Evolutionary conservation across 1,140 invertebrate species (phyloP).

Genomic region (Chelonus insularis): DNA sequence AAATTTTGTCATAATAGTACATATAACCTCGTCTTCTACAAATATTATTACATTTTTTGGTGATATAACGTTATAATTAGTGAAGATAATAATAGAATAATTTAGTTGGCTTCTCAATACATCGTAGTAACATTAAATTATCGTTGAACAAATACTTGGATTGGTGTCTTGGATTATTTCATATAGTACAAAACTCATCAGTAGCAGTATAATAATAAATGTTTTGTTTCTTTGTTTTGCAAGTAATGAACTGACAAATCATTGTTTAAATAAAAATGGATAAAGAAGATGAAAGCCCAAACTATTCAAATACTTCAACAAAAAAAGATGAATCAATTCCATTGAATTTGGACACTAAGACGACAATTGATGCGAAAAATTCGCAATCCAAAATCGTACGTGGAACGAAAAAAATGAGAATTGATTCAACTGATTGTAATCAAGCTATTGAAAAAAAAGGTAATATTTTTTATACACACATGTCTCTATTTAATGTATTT

Average conservation of each 20-base stretch:
- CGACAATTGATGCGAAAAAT: slow-evolving; percentile 41
- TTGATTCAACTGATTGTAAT: slow-evolving; percentile 37
- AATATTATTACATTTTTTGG: not conserved
- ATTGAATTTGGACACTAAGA: slow-evolving; percentile 30
- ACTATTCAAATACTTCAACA: slow-evolving; percentile 13
- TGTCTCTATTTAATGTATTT: too few relatives aligned
- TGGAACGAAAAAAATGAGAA: slow-evolving; percentile 49
- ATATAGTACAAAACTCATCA: too few relatives aligned
- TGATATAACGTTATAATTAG: slow-evolving; percentile 5
- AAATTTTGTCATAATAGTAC: slow-evolving; percentile 8
- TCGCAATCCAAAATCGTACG: slow-evolving; percentile 47
- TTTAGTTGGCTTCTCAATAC: not conserved
- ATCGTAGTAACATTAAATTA: too few relatives aligned
- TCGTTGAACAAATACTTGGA: too few relatives aligned
- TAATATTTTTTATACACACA: too few relatives aligned
- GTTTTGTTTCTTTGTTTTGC: too few relatives aligned
- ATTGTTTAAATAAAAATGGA: slow-evolving; percentile 4
- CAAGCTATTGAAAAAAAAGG: slow-evolving; percentile 49
- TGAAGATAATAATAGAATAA: slow-evolving; percentile 17
- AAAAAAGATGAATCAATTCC: slow-evolving; percentile 22
- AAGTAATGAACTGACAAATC: too few relatives aligned
- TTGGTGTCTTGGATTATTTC: too few relatives aligned
- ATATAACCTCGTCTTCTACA: not conserved
- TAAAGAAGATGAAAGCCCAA: slow-evolving; percentile 7
- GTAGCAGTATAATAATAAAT: too few relatives aligned